Conservation (phyloP, 2,113 vertebrate species). For the Pachypanchax playfairii region DNA sequence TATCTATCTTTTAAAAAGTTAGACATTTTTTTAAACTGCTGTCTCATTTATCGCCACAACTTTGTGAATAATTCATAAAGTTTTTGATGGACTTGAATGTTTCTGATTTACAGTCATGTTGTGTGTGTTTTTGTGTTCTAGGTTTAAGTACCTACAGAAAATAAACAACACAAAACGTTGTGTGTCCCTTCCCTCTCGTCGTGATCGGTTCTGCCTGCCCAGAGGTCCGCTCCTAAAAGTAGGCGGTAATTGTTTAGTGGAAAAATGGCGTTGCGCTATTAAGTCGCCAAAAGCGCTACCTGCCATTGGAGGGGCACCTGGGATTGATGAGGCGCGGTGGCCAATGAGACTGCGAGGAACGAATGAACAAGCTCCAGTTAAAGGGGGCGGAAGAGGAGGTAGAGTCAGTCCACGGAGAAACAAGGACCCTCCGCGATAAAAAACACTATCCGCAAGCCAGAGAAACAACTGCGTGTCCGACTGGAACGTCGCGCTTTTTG, state of each 20-base stretch:
- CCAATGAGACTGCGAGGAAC: slow-evolving; percentile 83
- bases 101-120: no score
- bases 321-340: slow-evolving; percentile 83
- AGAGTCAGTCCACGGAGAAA: slow-evolving; percentile 85
- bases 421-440: slow-evolving; percentile 82
- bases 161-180: slow-evolving; percentile 3
- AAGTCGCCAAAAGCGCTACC: slow-evolving; percentile 74
- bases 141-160: neutral
- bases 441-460: slow-evolving; percentile 10
- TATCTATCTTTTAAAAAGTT: no score
- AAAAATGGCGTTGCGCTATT: slow-evolving; percentile 82
- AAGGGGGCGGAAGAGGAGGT: slow-evolving; percentile 87
- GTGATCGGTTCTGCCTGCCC: slow-evolving; percentile 40
- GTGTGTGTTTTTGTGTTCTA: no score
- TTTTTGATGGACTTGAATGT: no score
- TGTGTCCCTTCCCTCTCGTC: slow-evolving; percentile 41
- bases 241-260: slow-evolving; percentile 79
- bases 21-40: no score
- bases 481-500: slow-evolving; percentile 63
- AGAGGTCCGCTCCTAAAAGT: slow-evolving; percentile 72
- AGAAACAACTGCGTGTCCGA: no score
- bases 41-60: no score
- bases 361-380: slow-evolving; percentile 84
- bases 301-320: slow-evolving; percentile 79
- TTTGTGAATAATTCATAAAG: no score